Evolutionary conservation across 1,140 invertebrate genomes (phyloP).

Genomic region (Archivesica marissinica): DNA sequence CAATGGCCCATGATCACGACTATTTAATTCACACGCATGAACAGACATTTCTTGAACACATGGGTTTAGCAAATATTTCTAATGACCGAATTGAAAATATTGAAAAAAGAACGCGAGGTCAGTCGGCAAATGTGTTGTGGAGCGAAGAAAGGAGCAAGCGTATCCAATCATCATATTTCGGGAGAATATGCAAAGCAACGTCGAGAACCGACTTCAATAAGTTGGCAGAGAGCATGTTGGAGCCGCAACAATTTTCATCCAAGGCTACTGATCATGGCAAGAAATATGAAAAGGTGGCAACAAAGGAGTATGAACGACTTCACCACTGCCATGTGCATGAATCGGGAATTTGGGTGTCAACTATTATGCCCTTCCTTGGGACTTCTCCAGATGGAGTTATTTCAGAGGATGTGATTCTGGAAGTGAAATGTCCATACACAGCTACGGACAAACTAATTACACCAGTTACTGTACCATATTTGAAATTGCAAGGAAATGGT

Average conservation of each 20-base stretch:
- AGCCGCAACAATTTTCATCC: neutral
- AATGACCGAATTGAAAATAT: conserved; percentile 35
- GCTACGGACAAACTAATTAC: conserved; percentile 57
- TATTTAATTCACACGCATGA: conserved; percentile 38
- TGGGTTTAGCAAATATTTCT: conserved; percentile 54
- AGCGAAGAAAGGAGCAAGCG: conserved; percentile 54
- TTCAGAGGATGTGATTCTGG: conserved; percentile 45
- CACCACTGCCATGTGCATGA: conserved; percentile 27
- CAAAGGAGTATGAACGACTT: conserved; percentile 39
- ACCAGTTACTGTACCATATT: conserved; percentile 58
- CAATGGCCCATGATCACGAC: conserved; percentile 55
- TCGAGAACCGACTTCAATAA: conserved; percentile 59
- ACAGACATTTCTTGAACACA: conserved; percentile 45
- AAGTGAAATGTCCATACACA: conserved; percentile 66
- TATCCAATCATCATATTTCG: conserved; percentile 68
- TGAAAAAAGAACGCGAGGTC: conserved; percentile 59
- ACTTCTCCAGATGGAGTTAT: conserved; percentile 66
- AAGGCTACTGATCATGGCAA: conserved; percentile 53
- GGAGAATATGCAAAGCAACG: conserved; percentile 65
- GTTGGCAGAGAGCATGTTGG: conserved; percentile 39
- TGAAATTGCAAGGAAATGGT: conserved; percentile 5
- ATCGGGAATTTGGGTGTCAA: conserved; percentile 58
- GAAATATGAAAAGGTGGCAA: conserved; percentile 63
- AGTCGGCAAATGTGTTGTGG: conserved; percentile 61
- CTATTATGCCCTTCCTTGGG: conserved; percentile 57